A percentile compares a stretch with the other conserved stretches of the same genome.
Evolutionary conservation across 1,140 invertebrate species (phyloP).

Genomic region (Cataglyphis hispanica): DNA sequence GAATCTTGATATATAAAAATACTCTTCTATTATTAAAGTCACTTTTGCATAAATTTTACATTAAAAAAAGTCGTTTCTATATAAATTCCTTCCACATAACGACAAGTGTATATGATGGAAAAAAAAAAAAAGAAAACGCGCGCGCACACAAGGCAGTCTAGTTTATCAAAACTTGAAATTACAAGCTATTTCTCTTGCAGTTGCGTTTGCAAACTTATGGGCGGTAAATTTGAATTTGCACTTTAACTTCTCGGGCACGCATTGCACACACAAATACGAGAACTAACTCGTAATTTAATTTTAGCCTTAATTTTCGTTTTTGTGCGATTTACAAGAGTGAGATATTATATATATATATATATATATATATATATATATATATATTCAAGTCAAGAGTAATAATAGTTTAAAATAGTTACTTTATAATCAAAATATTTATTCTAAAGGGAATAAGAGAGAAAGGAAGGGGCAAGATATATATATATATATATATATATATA

Average conservation of each 20-base stretch:
- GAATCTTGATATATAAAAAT: conserved; percentile 1
- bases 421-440: conserved; percentile 24
- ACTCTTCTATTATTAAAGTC: conserved; percentile 33
- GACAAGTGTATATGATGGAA: not conserved
- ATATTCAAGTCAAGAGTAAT: conserved; percentile 23
- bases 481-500: too few relatives aligned
- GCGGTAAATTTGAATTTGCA: conserved; percentile 62
- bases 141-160: conserved; percentile 17
- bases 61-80: not conserved
- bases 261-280: conserved; percentile 55
- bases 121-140: not conserved
- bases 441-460: not conserved
- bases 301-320: conserved; percentile 45
- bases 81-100: conserved; percentile 11
- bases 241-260: conserved; percentile 54
- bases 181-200: conserved; percentile 54
- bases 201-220: conserved; percentile 54
- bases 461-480: too few relatives aligned
- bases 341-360: too few relatives aligned
- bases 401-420: conserved; percentile 43
- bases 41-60: conserved; percentile 10
- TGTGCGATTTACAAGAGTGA: conserved; percentile 19
- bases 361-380: not conserved
- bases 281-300: conserved; percentile 55
- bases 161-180: conserved; percentile 62